Evolutionary conservation across 2,888 invertebrate species (phyloP), one percentile per base, ranked within the genome.

Genomic region (Amphipoea lucens): DNA sequence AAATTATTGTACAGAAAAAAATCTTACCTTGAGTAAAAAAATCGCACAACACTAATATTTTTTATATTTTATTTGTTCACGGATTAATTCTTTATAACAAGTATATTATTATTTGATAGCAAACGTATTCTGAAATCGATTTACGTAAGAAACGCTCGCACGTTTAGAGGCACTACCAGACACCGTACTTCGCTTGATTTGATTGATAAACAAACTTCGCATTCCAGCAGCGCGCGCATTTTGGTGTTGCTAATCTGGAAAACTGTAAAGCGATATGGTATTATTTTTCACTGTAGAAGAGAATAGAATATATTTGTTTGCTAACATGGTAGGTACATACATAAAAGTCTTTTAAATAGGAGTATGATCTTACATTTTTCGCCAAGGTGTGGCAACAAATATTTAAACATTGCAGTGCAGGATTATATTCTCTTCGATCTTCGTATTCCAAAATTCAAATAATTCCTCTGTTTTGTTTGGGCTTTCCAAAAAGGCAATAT

Each of bases 131-230:
- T 74, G 54, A 80, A 89, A 91, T 92, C 91, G 92, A 93, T 94
- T 93, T 91, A 93, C 92, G 93, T 92, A 90, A 85, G 82, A 87
- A 89, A 88, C 91, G 89, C 89, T 90, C 87, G 87, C 87, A 68
- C 86, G 87, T 84, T 87, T 79, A 90, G 82, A 90, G 84, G 91
- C 94, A 94, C 93, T 80, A 91, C 92, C 91, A 90, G 83, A 90
- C 91, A 90, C 91, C 88, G 90, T 91, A 88, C 92, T 92, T 89
- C 88, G 89, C 92, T 91, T 89, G 90, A 93, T 93, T 95, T 95
- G 95, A 96, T 96, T 96, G 96, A 95, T 96, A 96, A 96, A 96
- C 96, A 96, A 96, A 95, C 94, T 94, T 94, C 94, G 93, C 92
- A 92, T 93, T 92, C 90, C 88, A 87, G 93, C 94, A 95, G 95